phyloP scores from a whole-genome alignment of 2,113 vertebrate genomes.

The Otis tarda region DNA sequence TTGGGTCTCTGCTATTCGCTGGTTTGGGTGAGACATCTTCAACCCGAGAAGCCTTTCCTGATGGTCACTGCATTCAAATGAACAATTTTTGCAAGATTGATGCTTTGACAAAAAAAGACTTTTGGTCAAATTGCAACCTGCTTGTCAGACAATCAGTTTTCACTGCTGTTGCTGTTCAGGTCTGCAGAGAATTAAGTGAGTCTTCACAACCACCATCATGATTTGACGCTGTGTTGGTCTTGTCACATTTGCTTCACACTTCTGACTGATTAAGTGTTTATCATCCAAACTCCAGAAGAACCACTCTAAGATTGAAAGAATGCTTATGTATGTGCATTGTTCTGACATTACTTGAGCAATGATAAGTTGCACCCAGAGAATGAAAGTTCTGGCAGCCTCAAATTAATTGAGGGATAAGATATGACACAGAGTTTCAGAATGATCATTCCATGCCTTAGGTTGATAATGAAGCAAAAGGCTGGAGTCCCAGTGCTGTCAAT shows the following conservation, averaged over 20 bases:
- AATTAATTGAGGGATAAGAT: neutral
- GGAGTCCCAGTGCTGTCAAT: neutral
- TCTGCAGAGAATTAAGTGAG: neutral
- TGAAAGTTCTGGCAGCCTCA: neutral
- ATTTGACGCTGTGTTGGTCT: neutral
- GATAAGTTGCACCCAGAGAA: neutral
- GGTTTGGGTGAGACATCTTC: neutral
- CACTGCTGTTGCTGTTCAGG: neutral
- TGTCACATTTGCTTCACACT: neutral
- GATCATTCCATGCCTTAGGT: neutral
- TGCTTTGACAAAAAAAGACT: neutral
- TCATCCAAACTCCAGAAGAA: neutral
- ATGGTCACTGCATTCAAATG: neutral
- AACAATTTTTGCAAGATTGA: neutral
- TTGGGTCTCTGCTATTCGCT: neutral
- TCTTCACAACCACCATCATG: neutral
- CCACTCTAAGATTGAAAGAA: neutral
- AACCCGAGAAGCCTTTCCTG: neutral
- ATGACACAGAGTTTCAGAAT: conserved; percentile 3
- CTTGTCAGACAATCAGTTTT: neutral
- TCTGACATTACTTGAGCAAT: conserved; percentile 2
- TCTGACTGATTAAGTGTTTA: neutral
- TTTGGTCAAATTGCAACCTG: neutral
- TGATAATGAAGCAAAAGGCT: neutral
- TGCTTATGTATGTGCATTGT: neutral